phyloP scores from a whole-genome alignment of 2,888 invertebrate species.

The Spicauda simplicius region DNA sequence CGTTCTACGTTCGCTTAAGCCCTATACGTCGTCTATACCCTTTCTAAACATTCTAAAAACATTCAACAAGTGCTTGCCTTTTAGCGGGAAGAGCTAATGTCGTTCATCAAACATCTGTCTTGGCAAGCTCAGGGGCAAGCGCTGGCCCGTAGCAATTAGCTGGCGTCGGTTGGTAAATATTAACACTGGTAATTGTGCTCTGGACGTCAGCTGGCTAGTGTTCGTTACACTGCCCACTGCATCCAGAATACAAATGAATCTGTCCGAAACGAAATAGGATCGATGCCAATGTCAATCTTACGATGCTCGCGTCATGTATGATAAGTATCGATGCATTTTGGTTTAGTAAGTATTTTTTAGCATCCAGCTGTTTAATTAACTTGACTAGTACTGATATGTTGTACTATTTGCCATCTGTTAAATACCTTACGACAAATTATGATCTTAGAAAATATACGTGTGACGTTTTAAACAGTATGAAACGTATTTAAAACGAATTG shows the following conservation, averaged over 20 bases:
- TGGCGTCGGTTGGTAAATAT: slow-evolving; percentile 82
- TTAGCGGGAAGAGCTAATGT: slow-evolving; percentile 25
- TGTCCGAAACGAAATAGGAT: slow-evolving; percentile 73
- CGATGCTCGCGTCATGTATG: no score
- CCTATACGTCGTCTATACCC: neutral
- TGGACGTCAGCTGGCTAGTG: slow-evolving; percentile 76
- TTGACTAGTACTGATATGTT: no score
- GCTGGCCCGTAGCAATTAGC: slow-evolving; percentile 70
- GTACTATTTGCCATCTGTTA: no score
- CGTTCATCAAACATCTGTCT: slow-evolving; percentile 28
- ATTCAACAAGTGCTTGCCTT: slow-evolving; percentile 27
- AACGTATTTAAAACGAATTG: no score
- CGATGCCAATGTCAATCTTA: slow-evolving; percentile 61
- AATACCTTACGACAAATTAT: no score
- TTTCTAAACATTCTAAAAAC: slow-evolving; percentile 3
- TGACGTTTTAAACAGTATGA: no score
- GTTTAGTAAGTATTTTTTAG: no score
- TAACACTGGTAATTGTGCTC: slow-evolving; percentile 82
- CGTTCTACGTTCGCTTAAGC: no score
- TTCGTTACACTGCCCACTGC: slow-evolving; percentile 74
- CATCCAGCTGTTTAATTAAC: no score
- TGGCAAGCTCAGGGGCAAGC: slow-evolving; percentile 14
- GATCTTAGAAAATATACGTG: no score
- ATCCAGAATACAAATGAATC: slow-evolving; percentile 83
- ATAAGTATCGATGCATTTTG: no score